phyloP scores from a whole-genome alignment of 2,113 vertebrate species.

The Cathartes aura region DNA sequence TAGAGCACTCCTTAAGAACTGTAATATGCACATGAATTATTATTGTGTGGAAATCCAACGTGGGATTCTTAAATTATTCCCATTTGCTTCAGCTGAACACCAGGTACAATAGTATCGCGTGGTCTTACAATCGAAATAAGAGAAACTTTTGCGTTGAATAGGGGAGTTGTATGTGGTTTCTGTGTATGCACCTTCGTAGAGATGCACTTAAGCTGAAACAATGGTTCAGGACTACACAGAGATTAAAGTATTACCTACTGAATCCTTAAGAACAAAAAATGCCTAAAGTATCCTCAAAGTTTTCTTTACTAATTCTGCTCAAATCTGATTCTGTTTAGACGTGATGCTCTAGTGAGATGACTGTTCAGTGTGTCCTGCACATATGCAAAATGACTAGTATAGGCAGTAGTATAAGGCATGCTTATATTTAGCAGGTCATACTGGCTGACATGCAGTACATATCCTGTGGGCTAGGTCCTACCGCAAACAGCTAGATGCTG shows the following conservation, averaged over 20 bases:
- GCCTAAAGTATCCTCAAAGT: background rate
- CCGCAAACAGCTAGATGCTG: background rate
- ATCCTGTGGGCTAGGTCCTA: background rate
- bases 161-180: background rate
- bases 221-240: background rate
- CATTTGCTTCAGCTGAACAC: background rate
- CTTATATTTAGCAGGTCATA: background rate
- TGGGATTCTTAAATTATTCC: background rate
- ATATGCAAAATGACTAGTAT: too few relatives aligned
- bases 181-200: accelerated
- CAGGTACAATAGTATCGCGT: accelerated
- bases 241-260: background rate
- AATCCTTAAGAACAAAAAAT: background rate
- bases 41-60: background rate
- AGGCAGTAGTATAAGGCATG: background rate
- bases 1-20: background rate
- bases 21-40: background rate
- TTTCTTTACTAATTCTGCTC: background rate
- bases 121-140: background rate
- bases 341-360: background rate
- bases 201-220: background rate
- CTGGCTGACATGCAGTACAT: background rate
- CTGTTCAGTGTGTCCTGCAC: background rate
- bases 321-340: background rate
- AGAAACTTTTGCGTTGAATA: background rate